Base-by-base conservation (phyloP, 2,888 invertebrate species). In the Liodrosophila aerea region DNA sequence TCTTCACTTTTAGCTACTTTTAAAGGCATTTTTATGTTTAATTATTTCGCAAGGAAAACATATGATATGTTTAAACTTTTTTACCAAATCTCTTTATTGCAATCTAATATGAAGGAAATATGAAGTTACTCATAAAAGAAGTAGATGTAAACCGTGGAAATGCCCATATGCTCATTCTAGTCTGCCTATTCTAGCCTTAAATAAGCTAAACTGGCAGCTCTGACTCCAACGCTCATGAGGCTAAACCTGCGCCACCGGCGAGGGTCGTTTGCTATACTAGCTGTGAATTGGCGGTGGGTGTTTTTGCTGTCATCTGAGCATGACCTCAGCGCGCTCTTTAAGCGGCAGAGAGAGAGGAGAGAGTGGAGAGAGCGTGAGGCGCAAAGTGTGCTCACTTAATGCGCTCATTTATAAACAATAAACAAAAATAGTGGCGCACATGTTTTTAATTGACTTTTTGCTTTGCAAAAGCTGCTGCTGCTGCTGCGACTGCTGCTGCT, bases 361-460 rank as follows among this genome's bases (percentile, higher is more conserved):
- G n/a, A n/a, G n/a, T n/a, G n/a, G n/a, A n/a, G 31, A 18, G 41
- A 44, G 34, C n/a, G 30, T 41, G 18, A 37, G 37, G 31, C 22
- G 3, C 8, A 8, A 9, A 8, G 29, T 29, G 29, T 53, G 71
- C 39, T 43, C 57, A 57, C 36, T 51, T 51, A 47, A 44, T 66
- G 64, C 77, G 71, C 77, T 77, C 82, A 84, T 72, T 83, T 84
- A 84, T 85, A 83, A 83, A 83, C 82, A 83, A 85, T 81, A 83
- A 78, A 83, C 82, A 83, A 83, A 73, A 80, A 76, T 76, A 82
- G 73, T 75, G 68, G 72, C 75, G 83, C 78, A 78, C 80, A 81
- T 81, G 80, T 85, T 81, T 84, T 85, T 82, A 81, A 85, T 85
- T 81, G 85, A 64, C 66, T 69, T 73, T 74, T 68, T 2, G 56